phyloP scores from a whole-genome alignment of 2,113 vertebrate genomes.

The Grus americana region DNA sequence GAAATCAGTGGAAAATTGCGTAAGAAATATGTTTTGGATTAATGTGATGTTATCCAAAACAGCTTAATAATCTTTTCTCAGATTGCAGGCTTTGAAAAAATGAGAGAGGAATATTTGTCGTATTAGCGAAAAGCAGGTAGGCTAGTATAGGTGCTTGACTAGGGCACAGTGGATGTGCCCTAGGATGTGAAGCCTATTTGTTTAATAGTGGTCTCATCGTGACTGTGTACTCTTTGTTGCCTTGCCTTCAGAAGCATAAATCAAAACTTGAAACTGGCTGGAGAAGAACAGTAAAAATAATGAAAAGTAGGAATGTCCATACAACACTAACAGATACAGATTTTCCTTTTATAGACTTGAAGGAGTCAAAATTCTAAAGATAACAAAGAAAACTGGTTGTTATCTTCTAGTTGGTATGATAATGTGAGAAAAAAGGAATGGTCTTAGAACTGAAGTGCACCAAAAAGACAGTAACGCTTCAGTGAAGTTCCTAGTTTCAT shows the following conservation, averaged over 20 bases:
- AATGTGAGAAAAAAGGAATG: background rate
- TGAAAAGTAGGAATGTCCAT: background rate
- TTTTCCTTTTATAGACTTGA: background rate
- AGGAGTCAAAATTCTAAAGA: background rate
- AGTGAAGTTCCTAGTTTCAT: background rate
- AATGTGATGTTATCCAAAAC: background rate
- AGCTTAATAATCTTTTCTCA: background rate
- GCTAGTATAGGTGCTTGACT: background rate
- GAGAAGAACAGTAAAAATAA: background rate
- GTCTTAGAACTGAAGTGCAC: background rate
- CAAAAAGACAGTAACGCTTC: background rate
- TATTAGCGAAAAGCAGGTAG: background rate
- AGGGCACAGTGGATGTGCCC: background rate
- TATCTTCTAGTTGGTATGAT: background rate
- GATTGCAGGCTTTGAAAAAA: background rate
- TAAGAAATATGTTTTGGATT: background rate
- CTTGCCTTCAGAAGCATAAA: background rate
- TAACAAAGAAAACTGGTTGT: background rate
- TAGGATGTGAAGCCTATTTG: background rate
- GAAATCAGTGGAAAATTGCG: background rate
- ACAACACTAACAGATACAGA: background rate
- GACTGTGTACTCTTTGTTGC: background rate
- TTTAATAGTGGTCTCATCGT: background rate
- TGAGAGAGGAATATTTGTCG: background rate
- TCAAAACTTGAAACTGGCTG: background rate